These are phyloP conservation scores for Sorex maritimensis DNA, from an alignment of 2,797 vertebrate species.

Conservation along the genomic window DNA sequence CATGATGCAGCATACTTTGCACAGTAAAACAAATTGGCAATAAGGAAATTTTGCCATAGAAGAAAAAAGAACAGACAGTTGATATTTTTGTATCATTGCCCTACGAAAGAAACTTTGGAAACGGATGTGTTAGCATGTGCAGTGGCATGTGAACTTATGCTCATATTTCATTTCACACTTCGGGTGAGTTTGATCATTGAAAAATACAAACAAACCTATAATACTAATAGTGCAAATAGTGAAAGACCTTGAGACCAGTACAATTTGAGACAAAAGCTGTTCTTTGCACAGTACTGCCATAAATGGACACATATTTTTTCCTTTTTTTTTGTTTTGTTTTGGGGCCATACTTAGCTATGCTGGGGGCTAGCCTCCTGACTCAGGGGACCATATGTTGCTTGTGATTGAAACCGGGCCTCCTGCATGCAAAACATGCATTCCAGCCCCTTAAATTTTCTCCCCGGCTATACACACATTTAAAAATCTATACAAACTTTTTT, in stretches of 20 bases:
- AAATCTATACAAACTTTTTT: neutral
- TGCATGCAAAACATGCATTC: too few relatives aligned
- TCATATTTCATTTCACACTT: neutral
- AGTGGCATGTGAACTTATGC: neutral
- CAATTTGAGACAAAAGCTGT: neutral
- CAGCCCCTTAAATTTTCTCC: too few relatives aligned
- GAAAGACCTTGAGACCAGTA: neutral
- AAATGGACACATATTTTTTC: neutral
- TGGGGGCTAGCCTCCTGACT: too few relatives aligned
- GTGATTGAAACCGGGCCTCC: too few relatives aligned
- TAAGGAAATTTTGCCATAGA: neutral
- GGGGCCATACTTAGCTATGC: too few relatives aligned
- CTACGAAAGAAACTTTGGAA: neutral
- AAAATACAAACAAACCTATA: neutral
- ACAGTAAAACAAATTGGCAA: neutral
- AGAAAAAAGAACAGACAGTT: neutral
- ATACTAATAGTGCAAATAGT: neutral
- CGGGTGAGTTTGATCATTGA: neutral
- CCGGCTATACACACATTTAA: too few relatives aligned
- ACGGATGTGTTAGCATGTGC: neutral
- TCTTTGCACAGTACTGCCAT: neutral
- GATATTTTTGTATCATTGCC: neutral
- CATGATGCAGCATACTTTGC: neutral
- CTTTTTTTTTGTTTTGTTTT: too few relatives aligned
- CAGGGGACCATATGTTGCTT: too few relatives aligned